Evolutionary conservation across 2,797 vertebrate species (phyloP), one percentile per base, ranked within the genome.

Genomic region (Cheirogaleus major): DNA sequence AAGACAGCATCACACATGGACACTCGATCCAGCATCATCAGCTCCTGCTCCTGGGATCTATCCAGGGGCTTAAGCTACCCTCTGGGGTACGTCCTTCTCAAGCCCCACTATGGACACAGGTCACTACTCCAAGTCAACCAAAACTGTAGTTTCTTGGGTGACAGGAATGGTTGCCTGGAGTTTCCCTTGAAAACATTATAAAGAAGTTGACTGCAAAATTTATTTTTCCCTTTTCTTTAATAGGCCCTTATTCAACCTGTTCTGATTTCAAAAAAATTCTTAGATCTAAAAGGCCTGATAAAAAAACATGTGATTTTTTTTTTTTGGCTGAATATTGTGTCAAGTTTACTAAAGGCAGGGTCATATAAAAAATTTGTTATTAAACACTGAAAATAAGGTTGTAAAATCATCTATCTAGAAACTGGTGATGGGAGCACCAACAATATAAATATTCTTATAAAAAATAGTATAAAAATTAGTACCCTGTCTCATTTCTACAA

Each of bases 391-490:
- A 97, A 98, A 96, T 30, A n/a, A 95, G 89, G 85, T 78, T 92
- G 93, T 61, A 90, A 98, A 97, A 79, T 57, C 52, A 86, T 70
- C 93, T 75, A 67, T 5, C 50, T 92, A 96, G 91, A 95, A 96
- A 96, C 1, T 79, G 55, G 83, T 82, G 96, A 89, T 65, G 52
- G n/a, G 30, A 98, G 97, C 95, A 98, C 97, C 98, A 98, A 98
- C 75, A 97, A 98, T 98, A 97, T 97, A 97, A 97, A 98, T 96
- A 97, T 96, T 97, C 98, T 97, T 97, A 98, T 98, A 99, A 98
- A 98, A 99, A 98, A 98, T 95, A 97, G 97, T 98, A 98, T 96
- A 98, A 98, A 98, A 99, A 98, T 94, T 81, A 98, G 96, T 95
- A 98, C 98, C 98, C 98, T 98, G 98, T 98, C 97, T 98, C 93